A percentile compares a stretch with the other conserved stretches of the same genome.
These are phyloP conservation scores for Lasioglossum villosulum DNA, from an alignment of 2,888 invertebrate genomes.

Conservation along the genomic window DNA sequence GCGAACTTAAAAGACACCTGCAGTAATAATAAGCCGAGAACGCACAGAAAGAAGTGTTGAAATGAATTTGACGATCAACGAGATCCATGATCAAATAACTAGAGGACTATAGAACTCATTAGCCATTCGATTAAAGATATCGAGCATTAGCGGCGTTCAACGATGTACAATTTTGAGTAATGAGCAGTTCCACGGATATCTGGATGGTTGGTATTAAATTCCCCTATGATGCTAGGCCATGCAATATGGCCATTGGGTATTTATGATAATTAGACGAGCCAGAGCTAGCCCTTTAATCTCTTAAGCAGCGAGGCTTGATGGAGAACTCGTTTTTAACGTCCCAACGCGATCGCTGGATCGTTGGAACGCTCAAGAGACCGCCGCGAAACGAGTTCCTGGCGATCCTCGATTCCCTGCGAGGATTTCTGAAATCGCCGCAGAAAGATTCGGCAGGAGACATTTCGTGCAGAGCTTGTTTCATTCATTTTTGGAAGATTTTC, in stretches of 20 bases:
- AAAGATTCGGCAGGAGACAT: not conserved
- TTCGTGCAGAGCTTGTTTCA: too few species aligned
- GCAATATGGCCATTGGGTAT: not conserved
- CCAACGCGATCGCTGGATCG: not conserved
- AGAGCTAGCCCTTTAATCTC: not conserved
- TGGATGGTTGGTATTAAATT: not conserved
- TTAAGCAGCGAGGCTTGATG: not conserved
- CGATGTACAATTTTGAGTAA: not conserved
- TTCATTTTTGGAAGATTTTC: too few species aligned
- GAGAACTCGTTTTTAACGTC: constrained; percentile 1
- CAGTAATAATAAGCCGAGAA: too few species aligned
- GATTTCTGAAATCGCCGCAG: not conserved
- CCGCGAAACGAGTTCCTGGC: not conserved
- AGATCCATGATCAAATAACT: not conserved
- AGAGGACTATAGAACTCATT: not conserved
- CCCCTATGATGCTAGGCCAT: not conserved
- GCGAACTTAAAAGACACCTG: too few species aligned
- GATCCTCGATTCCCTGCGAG: not conserved
- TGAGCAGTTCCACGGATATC: not conserved
- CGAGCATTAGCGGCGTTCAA: not conserved
- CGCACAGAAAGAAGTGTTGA: not conserved
- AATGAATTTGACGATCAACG: not conserved
- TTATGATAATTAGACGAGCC: constrained; percentile 5
- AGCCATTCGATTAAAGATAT: not conserved
- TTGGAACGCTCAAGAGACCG: not conserved